Evolutionary conservation across 2,888 invertebrate species (phyloP), one percentile per base, ranked within the genome.

Genomic region (Homarus gammarus): DNA sequence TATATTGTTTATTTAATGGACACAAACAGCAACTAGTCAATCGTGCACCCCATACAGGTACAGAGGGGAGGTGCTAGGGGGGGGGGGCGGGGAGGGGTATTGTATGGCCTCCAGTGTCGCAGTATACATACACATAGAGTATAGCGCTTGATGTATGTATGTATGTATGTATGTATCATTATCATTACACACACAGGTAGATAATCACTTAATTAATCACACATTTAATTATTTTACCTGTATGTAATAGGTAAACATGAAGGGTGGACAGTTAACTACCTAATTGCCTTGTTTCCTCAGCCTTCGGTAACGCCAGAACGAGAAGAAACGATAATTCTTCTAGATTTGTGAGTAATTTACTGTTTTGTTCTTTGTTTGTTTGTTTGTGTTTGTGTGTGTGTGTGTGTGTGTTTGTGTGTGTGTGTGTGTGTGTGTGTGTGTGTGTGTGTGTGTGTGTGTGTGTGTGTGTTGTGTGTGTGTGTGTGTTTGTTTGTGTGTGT

Each of bases 281-380:
- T 2, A 73, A 22, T 73, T 40, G 31, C 49, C 75, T 77, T 36
- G 31, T 36, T 77, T 27, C 44, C 36, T 36, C 86, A 86, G 86
- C 86, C 79, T 86, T 86, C 44, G 86, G 86, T 22, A 86, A 86
- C 51, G 78, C 86, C 27, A 61, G 86, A 27, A 86, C 86, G 49
- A 86, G 86, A 79, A 49, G 86, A 27, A 86, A 86, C 72, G 86
- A 86, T 27, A 86, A 86, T 33, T 86, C 86, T 15, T 86, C 86
- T 31, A 78, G 86, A 86, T 86, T 86, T 68, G 86, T 86, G 51
- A 86, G 86, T 86, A 85, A 10, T 8, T 22, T 0, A 68, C 15
- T 81, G 10, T 82, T 8, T 79, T 3, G n/a, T 10, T 79, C 3
- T 38, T 22, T 10, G 36, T 38, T 18, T n/a, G 1, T 68, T 3